Conservation (phyloP, 2,113 vertebrate genomes). For the Heliornis fulica region DNA sequence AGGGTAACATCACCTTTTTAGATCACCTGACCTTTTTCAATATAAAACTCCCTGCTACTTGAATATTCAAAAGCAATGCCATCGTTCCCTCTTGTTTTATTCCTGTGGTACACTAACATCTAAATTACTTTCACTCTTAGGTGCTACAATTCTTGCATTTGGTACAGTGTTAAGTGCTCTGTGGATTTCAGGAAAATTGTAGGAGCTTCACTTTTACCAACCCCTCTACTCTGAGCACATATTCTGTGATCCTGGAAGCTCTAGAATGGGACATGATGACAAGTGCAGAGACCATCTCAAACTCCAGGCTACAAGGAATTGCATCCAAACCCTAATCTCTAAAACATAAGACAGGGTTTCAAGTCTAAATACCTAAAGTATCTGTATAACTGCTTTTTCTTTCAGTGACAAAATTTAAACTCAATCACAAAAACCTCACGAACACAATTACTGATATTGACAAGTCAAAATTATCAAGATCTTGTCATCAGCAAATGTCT, state of each 20-base stretch:
- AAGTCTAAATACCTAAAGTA: background rate
- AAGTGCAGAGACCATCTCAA: accelerated
- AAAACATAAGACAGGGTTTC: background rate
- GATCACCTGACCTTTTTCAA: background rate
- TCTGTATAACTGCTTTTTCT: background rate
- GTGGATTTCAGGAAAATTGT: background rate
- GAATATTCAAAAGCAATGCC: background rate
- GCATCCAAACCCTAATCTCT: background rate
- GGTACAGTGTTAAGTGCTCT: background rate
- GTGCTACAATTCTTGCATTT: background rate
- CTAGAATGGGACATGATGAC: background rate
- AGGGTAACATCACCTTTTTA: background rate
- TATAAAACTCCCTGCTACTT: background rate
- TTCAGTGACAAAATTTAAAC: background rate
- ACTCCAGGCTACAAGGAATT: background rate
- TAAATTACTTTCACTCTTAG: background rate
- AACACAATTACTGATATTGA: background rate
- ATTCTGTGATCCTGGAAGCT: background rate
- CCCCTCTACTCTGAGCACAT: background rate
- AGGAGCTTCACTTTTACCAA: background rate
- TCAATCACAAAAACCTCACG: background rate
- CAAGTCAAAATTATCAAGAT: background rate
- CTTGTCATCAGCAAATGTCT: background rate
- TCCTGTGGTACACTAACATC: background rate
- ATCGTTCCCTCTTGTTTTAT: background rate